Base-by-base conservation (phyloP, 2,113 vertebrate genomes). In the Hippopotamus amphibius region DNA sequence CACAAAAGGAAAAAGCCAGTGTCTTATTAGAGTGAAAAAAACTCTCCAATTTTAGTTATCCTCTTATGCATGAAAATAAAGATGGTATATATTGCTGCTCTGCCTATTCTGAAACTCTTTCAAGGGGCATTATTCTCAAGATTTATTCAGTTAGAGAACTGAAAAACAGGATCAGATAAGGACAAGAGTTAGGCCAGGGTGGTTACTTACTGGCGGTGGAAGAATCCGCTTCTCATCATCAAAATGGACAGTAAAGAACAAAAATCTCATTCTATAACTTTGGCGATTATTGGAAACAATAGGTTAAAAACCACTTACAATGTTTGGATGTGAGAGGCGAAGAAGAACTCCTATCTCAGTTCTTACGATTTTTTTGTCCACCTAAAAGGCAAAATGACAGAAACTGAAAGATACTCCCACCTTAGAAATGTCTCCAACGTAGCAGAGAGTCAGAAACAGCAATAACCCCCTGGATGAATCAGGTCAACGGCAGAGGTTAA, bases 311-410 rank as follows among this genome's bases (percentile, higher is more conserved):
- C 5, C 91, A 99, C 99, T 99, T 99, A 99, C 99, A 96, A 99
- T 99, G 95, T 99, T 99, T 83, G 99, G 99, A 98, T 99, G 99
- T 0, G 99, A 99, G 94, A 99, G 99, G 61, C 99, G 99, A 96
- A 99, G 99, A 71, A 99, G 98, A 92, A 99, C 99, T 96, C 99
- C 99, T 91, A 99, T 99, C 97, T 99, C 99, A 19, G 99, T 99
- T 93, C 99, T 99, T 55, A 99, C 99, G 72, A 99, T 99, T 98
- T 99, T 99, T 98, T 99, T 99, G 98, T 99, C 99, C 98, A 99
- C 99, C 99, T 99, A 97, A 97, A 98, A 98, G 80, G 41, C 37
- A 97, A 82, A 97, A 93, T 24, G 30, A 87, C 28, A 96, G 48
- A 91, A 96, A 82, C 11, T 37, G 77, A 98, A 97, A 97, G 68